Evolutionary conservation across 2,113 vertebrate species (phyloP).

Genomic region (Ammodytes marinus): DNA sequence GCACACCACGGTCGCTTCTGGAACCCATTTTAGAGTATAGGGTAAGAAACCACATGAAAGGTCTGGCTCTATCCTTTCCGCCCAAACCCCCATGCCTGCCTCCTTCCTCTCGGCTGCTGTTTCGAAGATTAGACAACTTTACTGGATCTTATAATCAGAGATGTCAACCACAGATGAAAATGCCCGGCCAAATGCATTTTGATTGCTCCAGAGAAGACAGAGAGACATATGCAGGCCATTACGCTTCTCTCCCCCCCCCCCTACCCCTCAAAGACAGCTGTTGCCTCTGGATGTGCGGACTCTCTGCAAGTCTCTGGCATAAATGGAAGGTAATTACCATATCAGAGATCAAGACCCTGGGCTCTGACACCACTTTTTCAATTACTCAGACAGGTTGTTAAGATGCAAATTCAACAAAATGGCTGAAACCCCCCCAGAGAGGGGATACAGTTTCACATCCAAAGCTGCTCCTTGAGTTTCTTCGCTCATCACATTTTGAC

Average conservation of each 20-base stretch:
- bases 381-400: conserved; percentile 83
- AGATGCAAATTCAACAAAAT: conserved; percentile 84
- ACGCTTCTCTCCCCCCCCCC: conserved; percentile 57
- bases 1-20: conserved; percentile 65
- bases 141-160: conserved; percentile 80
- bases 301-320: conserved; percentile 74
- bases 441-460: conserved; percentile 74
- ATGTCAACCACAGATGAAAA: conserved; percentile 76
- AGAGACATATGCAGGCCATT: conserved; percentile 80
- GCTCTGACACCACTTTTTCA: conserved; percentile 83
- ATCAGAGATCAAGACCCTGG: conserved; percentile 79
- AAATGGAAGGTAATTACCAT: conserved; percentile 81
- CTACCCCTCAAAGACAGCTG: conserved; percentile 71
- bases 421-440: conserved; percentile 70
- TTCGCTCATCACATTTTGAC: conserved; percentile 77
- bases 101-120: conserved; percentile 58
- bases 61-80: conserved; percentile 59
- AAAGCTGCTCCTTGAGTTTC: conserved; percentile 75
- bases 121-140: conserved; percentile 78
- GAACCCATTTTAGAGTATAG: conserved; percentile 75
- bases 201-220: conserved; percentile 67
- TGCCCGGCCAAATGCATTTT: conserved; percentile 66
- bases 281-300: conserved; percentile 69
- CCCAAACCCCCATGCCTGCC: conserved; percentile 35
- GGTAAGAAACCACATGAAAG: conserved; percentile 76